Percentiles rank a stretch among this genome's conserved stretches.
phyloP scores from a whole-genome alignment of 2,113 vertebrate species.

The Gobio gobio region DNA sequence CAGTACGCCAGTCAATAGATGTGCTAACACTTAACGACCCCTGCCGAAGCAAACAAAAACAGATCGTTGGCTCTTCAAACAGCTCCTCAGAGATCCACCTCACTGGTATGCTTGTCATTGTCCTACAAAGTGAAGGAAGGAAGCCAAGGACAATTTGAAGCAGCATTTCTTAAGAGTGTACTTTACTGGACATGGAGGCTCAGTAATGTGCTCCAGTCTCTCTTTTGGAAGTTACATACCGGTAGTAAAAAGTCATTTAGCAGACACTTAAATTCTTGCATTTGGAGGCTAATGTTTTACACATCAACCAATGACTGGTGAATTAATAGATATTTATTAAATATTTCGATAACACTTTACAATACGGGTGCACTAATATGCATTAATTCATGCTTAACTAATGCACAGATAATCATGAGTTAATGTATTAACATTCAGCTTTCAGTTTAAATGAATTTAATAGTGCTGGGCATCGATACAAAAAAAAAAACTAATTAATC shows the following conservation, averaged over 20 bases:
- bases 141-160: constrained; percentile 43
- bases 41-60: constrained; percentile 55
- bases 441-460: too few species aligned
- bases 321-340: background rate
- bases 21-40: constrained; percentile 55
- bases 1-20: constrained; percentile 47
- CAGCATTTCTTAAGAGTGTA: background rate
- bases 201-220: background rate
- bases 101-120: constrained; percentile 27
- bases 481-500: too few species aligned
- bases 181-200: background rate
- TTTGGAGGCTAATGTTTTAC: background rate
- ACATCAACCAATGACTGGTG: background rate
- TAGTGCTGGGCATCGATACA: too few species aligned
- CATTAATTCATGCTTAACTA: too few species aligned
- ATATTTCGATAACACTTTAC: background rate
- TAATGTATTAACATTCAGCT: too few species aligned
- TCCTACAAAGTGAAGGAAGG: constrained; percentile 41
- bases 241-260: background rate
- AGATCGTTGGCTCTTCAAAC: constrained; percentile 55
- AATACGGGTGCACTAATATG: too few species aligned
- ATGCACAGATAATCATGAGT: too few species aligned
- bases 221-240: background rate
- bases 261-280: background rate
- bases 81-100: constrained; percentile 42